Conservation (phyloP, 2,797 vertebrate species). For the Xenops minutus region DNA sequence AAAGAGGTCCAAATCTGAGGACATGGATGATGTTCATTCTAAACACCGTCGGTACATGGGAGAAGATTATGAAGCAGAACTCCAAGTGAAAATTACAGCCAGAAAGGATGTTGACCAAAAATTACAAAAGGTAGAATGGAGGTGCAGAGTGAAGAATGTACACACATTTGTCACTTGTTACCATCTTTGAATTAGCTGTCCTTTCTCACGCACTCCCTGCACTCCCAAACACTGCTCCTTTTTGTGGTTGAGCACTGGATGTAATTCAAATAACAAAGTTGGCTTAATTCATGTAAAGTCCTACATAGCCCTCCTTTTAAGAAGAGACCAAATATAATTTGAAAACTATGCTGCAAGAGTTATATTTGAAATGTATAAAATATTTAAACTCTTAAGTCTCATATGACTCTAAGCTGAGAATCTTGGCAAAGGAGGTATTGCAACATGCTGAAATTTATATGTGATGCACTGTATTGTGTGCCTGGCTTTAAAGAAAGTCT, state of each 20-base stretch:
- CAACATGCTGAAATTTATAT: background rate
- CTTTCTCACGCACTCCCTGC: background rate
- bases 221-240: background rate
- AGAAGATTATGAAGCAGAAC: slow-evolving; percentile 90
- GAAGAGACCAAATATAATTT: background rate
- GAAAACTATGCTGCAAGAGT: background rate
- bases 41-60: slow-evolving; percentile 79
- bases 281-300: background rate
- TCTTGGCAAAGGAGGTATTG: background rate
- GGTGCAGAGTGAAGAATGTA: background rate
- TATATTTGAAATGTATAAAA: background rate
- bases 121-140: slow-evolving; percentile 85
- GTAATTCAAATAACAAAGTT: background rate
- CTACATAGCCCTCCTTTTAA: background rate
- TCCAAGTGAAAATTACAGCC: slow-evolving; percentile 93
- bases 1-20: slow-evolving; percentile 82
- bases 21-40: slow-evolving; percentile 75
- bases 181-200: background rate
- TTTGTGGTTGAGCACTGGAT: background rate
- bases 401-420: background rate
- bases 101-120: slow-evolving; percentile 84
- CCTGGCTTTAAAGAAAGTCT: background rate
- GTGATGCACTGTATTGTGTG: background rate
- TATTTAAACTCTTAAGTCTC: background rate
- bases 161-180: background rate